These are phyloP conservation scores for Lepidocyrtinus sp. DNA, from an alignment of 2,888 invertebrate genomes.

Conservation along the genomic window DNA sequence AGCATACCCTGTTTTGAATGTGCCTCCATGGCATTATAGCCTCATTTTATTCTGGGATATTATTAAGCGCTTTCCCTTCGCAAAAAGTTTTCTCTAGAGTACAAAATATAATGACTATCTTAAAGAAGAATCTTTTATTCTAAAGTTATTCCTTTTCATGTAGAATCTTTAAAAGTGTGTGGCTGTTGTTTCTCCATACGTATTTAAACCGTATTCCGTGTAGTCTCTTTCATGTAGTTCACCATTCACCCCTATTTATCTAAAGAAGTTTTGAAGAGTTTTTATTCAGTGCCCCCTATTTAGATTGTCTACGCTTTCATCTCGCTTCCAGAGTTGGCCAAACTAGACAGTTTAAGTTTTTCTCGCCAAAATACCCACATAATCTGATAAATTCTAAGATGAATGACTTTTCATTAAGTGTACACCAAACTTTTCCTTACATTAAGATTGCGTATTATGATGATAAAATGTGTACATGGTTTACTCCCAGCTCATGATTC, in stretches of 20 bases:
- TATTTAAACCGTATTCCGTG: not conserved
- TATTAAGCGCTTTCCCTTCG: slow-evolving; percentile 45
- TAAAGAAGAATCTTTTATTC: slow-evolving; percentile 14
- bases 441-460: slow-evolving; percentile 33
- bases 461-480: slow-evolving; percentile 2
- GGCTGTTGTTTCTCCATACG: slow-evolving; percentile 28
- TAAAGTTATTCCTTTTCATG: slow-evolving; percentile 9
- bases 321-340: slow-evolving; percentile 34
- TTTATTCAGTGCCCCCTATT: slow-evolving; percentile 21
- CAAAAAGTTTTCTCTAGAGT: slow-evolving; percentile 42
- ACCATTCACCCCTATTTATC: slow-evolving; percentile 19
- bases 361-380: slow-evolving; percentile 45
- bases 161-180: slow-evolving; percentile 30
- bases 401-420: slow-evolving; percentile 59
- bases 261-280: slow-evolving; percentile 2
- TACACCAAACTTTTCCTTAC: slow-evolving; percentile 44
- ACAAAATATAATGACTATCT: slow-evolving; percentile 28
- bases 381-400: slow-evolving; percentile 58
- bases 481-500: not conserved
- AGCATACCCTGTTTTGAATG: slow-evolving; percentile 23
- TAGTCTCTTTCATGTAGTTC: not conserved
- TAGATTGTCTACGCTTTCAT: slow-evolving; percentile 19
- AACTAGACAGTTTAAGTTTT: slow-evolving; percentile 47
- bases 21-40: slow-evolving; percentile 24
- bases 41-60: slow-evolving; percentile 44